Conservation (phyloP, 1,140 invertebrate genomes). For the Coptotermes formosanus region DNA sequence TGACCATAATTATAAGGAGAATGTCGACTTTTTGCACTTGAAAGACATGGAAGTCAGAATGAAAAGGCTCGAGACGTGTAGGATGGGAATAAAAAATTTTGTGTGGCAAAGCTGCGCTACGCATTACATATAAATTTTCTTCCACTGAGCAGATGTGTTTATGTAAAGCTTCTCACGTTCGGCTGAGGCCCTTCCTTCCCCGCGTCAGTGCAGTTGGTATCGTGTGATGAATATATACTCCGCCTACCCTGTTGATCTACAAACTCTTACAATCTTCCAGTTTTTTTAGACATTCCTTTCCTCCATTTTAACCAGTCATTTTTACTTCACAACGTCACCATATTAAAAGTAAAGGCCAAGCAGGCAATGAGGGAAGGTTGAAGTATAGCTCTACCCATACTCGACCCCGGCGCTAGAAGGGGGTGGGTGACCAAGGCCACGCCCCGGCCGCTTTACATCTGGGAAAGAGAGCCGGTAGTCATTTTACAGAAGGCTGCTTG, state of each 20-base stretch:
- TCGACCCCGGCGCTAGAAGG: too few relatives aligned
- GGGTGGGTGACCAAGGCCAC: too few relatives aligned
- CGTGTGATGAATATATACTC: not conserved
- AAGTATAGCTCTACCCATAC: too few relatives aligned
- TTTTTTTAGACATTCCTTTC: not conserved
- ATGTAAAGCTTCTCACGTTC: too few relatives aligned
- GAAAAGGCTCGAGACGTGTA: not conserved
- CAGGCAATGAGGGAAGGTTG: too few relatives aligned
- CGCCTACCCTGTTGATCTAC: not conserved
- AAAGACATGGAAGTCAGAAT: not conserved
- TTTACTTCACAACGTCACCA: not conserved
- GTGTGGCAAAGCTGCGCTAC: not conserved
- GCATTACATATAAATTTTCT: not conserved
- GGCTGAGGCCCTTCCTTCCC: not conserved
- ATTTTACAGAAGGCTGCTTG: too few relatives aligned
- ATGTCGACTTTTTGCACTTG: not conserved
- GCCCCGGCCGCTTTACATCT: too few relatives aligned
- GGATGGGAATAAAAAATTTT: not conserved
- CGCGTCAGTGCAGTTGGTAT: not conserved
- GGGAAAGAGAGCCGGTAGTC: too few relatives aligned
- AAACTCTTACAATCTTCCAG: not conserved
- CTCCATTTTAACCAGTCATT: not conserved
- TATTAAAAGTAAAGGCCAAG: too few relatives aligned
- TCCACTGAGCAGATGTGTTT: not conserved
- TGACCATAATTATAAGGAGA: too few relatives aligned